phyloP scores from a whole-genome alignment of 2,113 vertebrate genomes.

The Phalacrocorax brasilianus region DNA sequence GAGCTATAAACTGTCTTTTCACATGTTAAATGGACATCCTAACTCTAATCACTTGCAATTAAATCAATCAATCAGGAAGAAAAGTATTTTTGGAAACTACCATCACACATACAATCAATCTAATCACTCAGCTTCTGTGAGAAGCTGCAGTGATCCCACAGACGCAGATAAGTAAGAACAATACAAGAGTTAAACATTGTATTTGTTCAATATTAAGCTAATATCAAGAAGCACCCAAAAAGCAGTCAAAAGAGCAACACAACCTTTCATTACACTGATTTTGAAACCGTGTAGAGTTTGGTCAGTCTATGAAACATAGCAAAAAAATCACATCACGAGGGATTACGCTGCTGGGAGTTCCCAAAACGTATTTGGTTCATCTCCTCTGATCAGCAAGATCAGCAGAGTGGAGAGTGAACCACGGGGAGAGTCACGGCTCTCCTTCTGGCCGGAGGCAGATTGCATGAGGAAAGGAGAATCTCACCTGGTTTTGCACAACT shows the following conservation, averaged over 20 bases:
- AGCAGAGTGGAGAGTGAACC: background rate
- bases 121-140: background rate
- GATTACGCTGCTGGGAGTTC: fast-evolving
- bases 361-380: fast-evolving
- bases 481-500: background rate
- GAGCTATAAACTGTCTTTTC: slow-evolving; percentile 45
- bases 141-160: background rate
- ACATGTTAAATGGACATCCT: slow-evolving; percentile 36
- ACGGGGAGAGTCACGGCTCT: fast-evolving
- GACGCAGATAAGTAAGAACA: background rate
- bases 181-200: background rate
- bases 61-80: slow-evolving; percentile 39
- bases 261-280: background rate
- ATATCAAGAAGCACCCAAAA: background rate
- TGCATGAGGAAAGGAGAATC: background rate
- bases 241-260: background rate
- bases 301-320: background rate
- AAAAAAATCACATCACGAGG: fast-evolving
- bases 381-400: fast-evolving
- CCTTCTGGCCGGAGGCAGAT: background rate
- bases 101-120: background rate
- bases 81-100: slow-evolving; percentile 23
- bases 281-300: fast-evolving
- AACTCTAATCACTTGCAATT: slow-evolving; percentile 51
- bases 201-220: background rate